phyloP scores from a whole-genome alignment of 2,888 invertebrate species.

The Meteorus cinctellus region DNA sequence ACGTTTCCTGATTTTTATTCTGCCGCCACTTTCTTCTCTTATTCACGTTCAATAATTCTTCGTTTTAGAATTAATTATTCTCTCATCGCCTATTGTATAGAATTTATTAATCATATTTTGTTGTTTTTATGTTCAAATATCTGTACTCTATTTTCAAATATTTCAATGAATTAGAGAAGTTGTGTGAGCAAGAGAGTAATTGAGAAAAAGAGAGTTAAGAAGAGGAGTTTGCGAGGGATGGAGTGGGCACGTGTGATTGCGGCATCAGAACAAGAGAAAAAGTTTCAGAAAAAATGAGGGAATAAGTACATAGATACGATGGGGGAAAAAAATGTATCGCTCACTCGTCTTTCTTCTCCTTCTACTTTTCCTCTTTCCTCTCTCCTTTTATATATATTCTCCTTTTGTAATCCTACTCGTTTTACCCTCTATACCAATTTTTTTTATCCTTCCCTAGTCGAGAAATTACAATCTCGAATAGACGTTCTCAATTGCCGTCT shows the following conservation, averaged over 20 bases:
- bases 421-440: conserved; percentile 5
- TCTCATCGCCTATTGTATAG: neutral
- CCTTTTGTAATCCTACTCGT: conserved; percentile 2
- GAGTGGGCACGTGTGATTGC: neutral
- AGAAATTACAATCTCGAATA: conserved; percentile 38
- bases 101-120: neutral
- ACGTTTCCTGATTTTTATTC: no score
- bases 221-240: neutral
- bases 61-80: neutral
- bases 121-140: neutral
- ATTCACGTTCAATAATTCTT: neutral
- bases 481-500: conserved; percentile 35
- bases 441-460: neutral
- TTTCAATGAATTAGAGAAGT: neutral
- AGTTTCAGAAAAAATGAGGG: neutral
- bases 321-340: conserved; percentile 1
- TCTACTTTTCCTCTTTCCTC: neutral
- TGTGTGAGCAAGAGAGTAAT: no score
- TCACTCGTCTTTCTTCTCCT: neutral
- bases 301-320: neutral
- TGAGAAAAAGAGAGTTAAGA: neutral
- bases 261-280: neutral
- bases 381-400: conserved; percentile 2
- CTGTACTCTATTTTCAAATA: neutral
- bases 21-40: neutral